Evolutionary conservation across 2,888 invertebrate genomes (phyloP), one percentile per base, ranked within the genome.

Genomic region (Byasa hedistus): DNA sequence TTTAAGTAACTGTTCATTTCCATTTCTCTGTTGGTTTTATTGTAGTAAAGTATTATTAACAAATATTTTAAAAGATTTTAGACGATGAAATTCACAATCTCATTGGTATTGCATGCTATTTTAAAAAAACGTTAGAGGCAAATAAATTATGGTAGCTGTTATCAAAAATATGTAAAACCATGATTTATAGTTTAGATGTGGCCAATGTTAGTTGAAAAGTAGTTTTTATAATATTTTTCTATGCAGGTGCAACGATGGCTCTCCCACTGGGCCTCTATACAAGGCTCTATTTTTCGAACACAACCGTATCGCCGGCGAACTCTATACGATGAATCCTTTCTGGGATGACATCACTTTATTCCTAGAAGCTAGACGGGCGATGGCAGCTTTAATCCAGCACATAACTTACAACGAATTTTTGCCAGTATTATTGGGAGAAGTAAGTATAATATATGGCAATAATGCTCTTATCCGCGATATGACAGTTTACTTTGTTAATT

Each of bases 331-430:
- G 66, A 97, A 97, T 78, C 92, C 94, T 0, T 95, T 95, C 76
- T 97, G 97, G 97, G 94, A 94, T 68, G 96, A 96, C 77, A 94
- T 95, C 52, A 94, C 93, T 0, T 79, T 97, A 21, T 97, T 96
- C 81, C 86, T 95, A 71, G 97, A 97, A 81, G 93, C 96, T 3
- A 93, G 95, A 61, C 91, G 96, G 58, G 94, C 96, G 17, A 92
- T 97, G 17, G 94, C 95, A 0, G 96, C 96, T 0, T 93, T 96
- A 80, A 94, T 97, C 54, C 97, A 97, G 72, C 97, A 97, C 75
- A 95, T 97, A 65, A 97, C 97, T 0, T 95, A 94, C 81, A 96
- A 95, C 75, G 97, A 97, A 81, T 97, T 96, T 84, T 86, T 97
- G 66, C 96, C 96, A 0, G 94, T 95, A 64, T 91, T 97, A 17